Conservation (phyloP, 37 sponge, comb jelly and placozoan genomes). For the Haliclona indistincta region DNA sequence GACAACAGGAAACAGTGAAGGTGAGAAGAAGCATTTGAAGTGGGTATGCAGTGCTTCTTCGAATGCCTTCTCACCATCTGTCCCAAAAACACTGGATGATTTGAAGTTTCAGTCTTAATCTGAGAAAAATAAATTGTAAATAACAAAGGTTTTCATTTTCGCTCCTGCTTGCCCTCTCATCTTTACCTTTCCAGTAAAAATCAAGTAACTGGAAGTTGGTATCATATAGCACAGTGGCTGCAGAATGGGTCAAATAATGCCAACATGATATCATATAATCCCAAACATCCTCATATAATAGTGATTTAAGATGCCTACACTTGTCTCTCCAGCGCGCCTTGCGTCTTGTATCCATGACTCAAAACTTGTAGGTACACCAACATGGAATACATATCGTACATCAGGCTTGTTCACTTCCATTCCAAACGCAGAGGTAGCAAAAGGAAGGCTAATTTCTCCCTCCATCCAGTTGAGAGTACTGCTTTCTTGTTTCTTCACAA, state of each 20-base stretch:
- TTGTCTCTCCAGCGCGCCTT: constrained; percentile 2
- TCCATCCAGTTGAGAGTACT: too few species aligned
- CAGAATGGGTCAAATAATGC: too few species aligned
- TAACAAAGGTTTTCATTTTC: constrained; percentile 23
- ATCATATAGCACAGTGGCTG: too few species aligned
- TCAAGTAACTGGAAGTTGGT: constrained; percentile 7
- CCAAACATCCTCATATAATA: too few species aligned
- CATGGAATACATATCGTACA: constrained; percentile 13
- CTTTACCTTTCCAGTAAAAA: constrained; percentile 6
- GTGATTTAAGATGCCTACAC: too few species aligned
- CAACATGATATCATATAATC: too few species aligned
- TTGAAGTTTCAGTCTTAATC: constrained; percentile 9
- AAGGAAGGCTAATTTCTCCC: background rate
- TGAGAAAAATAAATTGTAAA: constrained; percentile 29
- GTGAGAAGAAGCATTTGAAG: constrained; percentile 3
- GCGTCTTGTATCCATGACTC: constrained; percentile 8
- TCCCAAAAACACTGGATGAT: background rate
- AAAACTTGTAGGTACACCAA: background rate
- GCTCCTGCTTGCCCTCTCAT: too few species aligned
- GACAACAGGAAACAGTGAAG: constrained; percentile 22
- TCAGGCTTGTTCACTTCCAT: constrained; percentile 6
- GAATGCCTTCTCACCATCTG: constrained; percentile 4
- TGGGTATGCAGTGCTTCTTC: background rate
- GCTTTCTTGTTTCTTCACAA: too few species aligned
- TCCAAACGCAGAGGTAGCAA: constrained; percentile 7